Evolutionary conservation across 2,888 invertebrate genomes (phyloP), one percentile per base, ranked within the genome.

Genomic region (Pocota personata): DNA sequence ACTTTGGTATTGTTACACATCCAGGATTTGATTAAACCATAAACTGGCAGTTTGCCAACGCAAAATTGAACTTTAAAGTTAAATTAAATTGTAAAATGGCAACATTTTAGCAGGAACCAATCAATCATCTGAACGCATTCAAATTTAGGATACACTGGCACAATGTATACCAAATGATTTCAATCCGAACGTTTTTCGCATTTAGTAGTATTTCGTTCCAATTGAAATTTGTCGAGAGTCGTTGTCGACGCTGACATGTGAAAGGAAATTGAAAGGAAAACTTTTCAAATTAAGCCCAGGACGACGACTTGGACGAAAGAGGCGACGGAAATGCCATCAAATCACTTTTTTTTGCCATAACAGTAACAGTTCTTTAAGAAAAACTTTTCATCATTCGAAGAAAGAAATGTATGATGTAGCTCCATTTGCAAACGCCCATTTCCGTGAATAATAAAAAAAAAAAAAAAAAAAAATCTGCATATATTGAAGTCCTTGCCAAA

Each of bases 221-320:
- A 84, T 84, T 69, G 69, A 58, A 79, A 75, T 50, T 62, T 37
- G 12, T 58, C 67, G 73, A 12, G 37, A 71, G 52, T 73, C 30
- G 52, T 21, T 46, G 40, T 62, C 60, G 48, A 58, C 67, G 35
- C 32, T 75, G 69, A 71, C 76, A 76, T 84, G 48, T 80, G 75
- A 80, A 80, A 57, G 55, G 52, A 67, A 84, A 79, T 75, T 57
- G 79, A 69, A 79, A 46, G 55, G 75, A 75, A 79, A 84, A 84
- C 69, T 84, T 84, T 84, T 80, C 75, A 80, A 84, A 84, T 84
- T 84, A 84, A 78, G 46, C 75, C 32, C 57, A 76, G 71, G 35
- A 73, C 46, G 46, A 60, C 40, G 60, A 43, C 77, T 50, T 62
- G 78, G 50, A 48, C 52, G 66, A 52, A 57, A 52, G 40, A 66